Percentiles rank a stretch among this genome's conserved stretches.
These are phyloP conservation scores for Sogatella furcifera DNA, from an alignment of 1,140 invertebrate species.

Conservation along the genomic window DNA sequence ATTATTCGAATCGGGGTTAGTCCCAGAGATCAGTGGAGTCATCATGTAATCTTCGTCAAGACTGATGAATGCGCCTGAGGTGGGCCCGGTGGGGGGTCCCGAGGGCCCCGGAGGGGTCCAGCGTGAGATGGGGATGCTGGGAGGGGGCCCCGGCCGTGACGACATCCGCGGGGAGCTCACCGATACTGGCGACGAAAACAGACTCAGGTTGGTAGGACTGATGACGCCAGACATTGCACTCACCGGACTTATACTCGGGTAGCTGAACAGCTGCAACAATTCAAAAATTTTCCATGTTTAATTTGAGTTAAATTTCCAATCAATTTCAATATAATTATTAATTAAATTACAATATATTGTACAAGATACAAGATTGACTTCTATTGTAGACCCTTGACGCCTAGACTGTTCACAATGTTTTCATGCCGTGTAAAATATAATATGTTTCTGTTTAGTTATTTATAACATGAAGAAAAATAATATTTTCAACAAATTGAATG, in stretches of 20 bases:
- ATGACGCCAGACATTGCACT: conserved; percentile 68
- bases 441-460: no score
- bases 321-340: no score
- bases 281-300: neutral
- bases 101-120: conserved; percentile 53
- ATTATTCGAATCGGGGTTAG: conserved; percentile 21
- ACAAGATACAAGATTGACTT: no score
- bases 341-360: no score
- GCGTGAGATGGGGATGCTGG: conserved; percentile 59
- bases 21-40: conserved; percentile 52
- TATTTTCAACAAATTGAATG: no score
- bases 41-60: conserved; percentile 91
- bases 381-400: no score
- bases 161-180: conserved; percentile 42
- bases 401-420: no score
- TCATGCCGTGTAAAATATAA: no score
- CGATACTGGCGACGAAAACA: conserved; percentile 63
- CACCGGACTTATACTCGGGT: conserved; percentile 67
- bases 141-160: conserved; percentile 48
- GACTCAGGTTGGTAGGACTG: conserved; percentile 78
- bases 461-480: no score
- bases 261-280: conserved; percentile 72
- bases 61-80: conserved; percentile 60
- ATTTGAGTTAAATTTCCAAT: no score
- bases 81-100: conserved; percentile 17